A percentile compares a stretch with the other conserved stretches of the same genome.
Conservation (phyloP, 1,140 invertebrate genomes). For the Battus philenor region DNA sequence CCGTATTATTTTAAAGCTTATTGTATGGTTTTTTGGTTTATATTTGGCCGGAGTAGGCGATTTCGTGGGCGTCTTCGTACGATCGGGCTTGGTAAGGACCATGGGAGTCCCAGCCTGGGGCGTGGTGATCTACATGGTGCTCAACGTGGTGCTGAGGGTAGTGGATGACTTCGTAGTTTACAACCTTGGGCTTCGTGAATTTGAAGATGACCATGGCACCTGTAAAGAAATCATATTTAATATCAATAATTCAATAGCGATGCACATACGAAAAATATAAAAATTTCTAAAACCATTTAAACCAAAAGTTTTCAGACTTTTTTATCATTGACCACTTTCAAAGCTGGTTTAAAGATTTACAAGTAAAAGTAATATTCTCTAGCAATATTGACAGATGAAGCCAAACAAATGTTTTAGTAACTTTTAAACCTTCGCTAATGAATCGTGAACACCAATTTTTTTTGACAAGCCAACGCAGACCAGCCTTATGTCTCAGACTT, state of each 20-base stretch:
- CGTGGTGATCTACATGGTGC: constrained; percentile 77
- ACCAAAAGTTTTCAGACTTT: too few relatives aligned
- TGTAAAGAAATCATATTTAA: constrained; percentile 24
- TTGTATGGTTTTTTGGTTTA: constrained; percentile 37
- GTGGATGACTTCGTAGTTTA: constrained; percentile 89
- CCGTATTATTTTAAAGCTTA: constrained; percentile 44
- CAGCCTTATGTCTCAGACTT: too few relatives aligned
- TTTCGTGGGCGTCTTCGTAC: constrained; percentile 78
- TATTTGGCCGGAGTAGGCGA: constrained; percentile 80
- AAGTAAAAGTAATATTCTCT: too few relatives aligned
- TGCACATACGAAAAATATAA: too few relatives aligned
- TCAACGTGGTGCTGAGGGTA: constrained; percentile 87
- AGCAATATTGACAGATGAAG: too few relatives aligned
- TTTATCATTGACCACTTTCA: too few relatives aligned
- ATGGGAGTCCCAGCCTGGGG: constrained; percentile 73
- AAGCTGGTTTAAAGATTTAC: too few relatives aligned
- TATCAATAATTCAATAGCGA: constrained; percentile 1
- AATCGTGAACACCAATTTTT: too few relatives aligned
- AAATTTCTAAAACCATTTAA: too few relatives aligned
- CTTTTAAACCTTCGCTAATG: too few relatives aligned
- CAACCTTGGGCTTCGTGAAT: constrained; percentile 88
- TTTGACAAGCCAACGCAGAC: too few relatives aligned
- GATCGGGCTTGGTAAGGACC: constrained; percentile 77
- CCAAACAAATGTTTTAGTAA: too few relatives aligned
- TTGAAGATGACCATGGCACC: constrained; percentile 90